Base-by-base conservation (phyloP, 2,797 vertebrate species). In the Sebastes trivittatus region DNA sequence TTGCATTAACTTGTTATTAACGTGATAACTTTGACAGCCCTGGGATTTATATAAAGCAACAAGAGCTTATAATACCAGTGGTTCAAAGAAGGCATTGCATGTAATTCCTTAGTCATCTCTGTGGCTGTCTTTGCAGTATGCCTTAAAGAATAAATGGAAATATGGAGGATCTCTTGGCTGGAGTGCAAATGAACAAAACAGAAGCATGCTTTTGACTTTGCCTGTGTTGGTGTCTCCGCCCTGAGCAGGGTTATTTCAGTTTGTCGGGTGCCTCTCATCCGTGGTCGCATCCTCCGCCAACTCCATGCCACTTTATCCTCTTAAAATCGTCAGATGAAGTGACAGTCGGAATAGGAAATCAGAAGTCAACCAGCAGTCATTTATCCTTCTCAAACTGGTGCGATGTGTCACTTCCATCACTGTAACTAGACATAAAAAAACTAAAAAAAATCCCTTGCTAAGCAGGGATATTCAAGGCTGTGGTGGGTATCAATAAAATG, bases 271-370 rank as follows among this genome's bases (percentile, higher is more conserved):
- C 78, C 64, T 84, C 75, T 90, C 82, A 87, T 81, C 68, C 65
- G 5, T 59, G 64, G 78, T 80, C 23, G 4, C 42, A 81, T 82
- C 77, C 80, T 67, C 84, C 25, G n/a, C 75, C 81, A 71, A 49
- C 80, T 85, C 56, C 54, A 1, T 42, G 25, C 62, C 68, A 69
- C 82, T 90, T 83, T 74, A 87, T 86, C 86, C 77, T 69, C 82
- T 85, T 80, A 83, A 83, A 80, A 75, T 78, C 11, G 16, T 86
- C 83, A 81, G 80, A 89, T 80, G 60, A 85, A 74, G 78, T 75
- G 65, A 89, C 87, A 84, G 80, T 83, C 75, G 60, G 82, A 88
- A 89, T 72, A 75, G 75, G n/a, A 85, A 67, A 92, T 91, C 80
- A 89, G 69, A 88, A 84, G 73, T 79, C 66, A 89, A 71, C 75